Base-by-base conservation (phyloP, 2,888 invertebrate species). In the Netelia inedita region DNA sequence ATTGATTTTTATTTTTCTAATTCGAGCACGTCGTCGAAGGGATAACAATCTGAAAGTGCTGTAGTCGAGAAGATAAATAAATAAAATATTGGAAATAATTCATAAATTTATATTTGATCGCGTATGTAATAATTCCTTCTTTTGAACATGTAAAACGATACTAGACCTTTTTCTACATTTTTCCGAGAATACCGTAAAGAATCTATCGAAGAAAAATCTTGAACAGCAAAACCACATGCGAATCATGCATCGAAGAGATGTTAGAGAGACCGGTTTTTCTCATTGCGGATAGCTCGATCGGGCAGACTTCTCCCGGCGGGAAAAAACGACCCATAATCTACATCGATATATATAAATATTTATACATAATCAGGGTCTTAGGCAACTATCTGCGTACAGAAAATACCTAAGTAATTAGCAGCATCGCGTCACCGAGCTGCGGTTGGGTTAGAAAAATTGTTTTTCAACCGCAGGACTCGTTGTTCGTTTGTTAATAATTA, bases 211-310 rank as follows among this genome's bases (percentile, higher is more conserved):
- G 19, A 19, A 55, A 55, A 55, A 55, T n/a, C 19, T 19, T 55
- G 0, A 10, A 19, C 57, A 19, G 9, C 9, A 57, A 57, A 57
- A 16, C 19, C 16, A 57, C 19, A 2, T 57, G 16, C 16, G n/a
- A 16, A 11, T 2, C 46, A 46, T 14, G 14, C 14, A 14, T 57
- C 19, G 57, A 19, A 57, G 11, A 46, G 14, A 46, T 1, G 10
- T 57, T 57, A 19, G 8, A 9, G 10, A 10, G 16, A 57, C 57
- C 57, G 57, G 57, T 57, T 57, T 57, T 57, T 57, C 57, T 21
- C 9, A 1, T 9, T 19, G 57, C 19, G 19, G 10, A 21, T 0
- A 57, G 57, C 3, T 19, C 19, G 57, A 46, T 43, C 43, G 8
- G 9, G 11, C 1, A 2, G 55, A 55, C 8, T 55, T 55, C 6